Evolutionary conservation across 2,797 vertebrate genomes (phyloP).

Genomic region (Brachyrhaphis roseni): DNA sequence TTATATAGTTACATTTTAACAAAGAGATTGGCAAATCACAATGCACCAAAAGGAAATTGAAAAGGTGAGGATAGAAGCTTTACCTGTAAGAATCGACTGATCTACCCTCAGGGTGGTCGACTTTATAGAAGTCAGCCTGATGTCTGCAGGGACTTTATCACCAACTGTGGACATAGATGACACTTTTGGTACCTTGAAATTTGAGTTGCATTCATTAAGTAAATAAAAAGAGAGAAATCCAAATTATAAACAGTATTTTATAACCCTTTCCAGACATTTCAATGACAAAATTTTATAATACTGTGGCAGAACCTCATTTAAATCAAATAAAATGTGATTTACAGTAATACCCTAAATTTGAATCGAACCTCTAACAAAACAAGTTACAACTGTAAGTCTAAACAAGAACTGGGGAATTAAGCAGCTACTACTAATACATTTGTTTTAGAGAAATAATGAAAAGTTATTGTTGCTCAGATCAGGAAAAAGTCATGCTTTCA

Average conservation of each 20-base stretch:
- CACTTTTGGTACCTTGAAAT: conserved; percentile 19
- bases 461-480: conserved; percentile 31
- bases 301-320: not conserved
- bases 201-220: conserved; percentile 17
- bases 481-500: conserved; percentile 33
- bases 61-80: conserved; percentile 10
- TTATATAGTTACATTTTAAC: not conserved
- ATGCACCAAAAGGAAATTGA: not conserved
- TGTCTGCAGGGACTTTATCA: conserved; percentile 99
- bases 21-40: not conserved
- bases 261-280: not conserved
- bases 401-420: conserved; percentile 8
- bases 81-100: conserved; percentile 99
- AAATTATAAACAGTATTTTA: not conserved
- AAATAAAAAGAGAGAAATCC: not conserved
- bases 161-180: conserved; percentile 86
- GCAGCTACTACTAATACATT: conserved; percentile 6
- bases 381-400: conserved; percentile 14
- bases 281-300: not conserved
- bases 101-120: conserved; percentile 97
- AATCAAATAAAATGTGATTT: not conserved
- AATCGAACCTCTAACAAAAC: conserved; percentile 9
- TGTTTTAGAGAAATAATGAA: conserved; percentile 48
- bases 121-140: conserved; percentile 95
- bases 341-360: not conserved